Conservation (phyloP, 2,797 vertebrate species). For the Halcyon chelicuti region DNA sequence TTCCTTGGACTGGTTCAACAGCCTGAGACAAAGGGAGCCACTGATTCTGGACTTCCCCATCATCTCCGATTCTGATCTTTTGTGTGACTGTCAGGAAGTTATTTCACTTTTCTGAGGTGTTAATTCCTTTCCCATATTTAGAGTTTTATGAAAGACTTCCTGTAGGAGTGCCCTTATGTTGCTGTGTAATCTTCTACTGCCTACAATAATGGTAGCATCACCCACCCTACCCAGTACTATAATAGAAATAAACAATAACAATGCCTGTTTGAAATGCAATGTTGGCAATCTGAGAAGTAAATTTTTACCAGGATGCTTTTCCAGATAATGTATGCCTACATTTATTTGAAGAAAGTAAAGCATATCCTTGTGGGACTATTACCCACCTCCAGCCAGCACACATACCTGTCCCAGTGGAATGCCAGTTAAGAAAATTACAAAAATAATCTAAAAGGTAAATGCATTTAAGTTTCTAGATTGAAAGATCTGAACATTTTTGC, state of each 20-base stretch:
- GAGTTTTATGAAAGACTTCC: background rate
- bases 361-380: conserved; percentile 9
- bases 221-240: background rate
- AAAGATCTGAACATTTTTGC: conserved; percentile 19
- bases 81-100: background rate
- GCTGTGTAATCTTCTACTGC: background rate
- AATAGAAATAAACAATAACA: background rate
- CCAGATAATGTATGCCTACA: background rate
- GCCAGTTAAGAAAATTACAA: background rate
- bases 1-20: background rate
- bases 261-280: background rate
- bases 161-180: background rate
- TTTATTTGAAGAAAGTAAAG: conserved; percentile 41
- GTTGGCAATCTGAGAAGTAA: background rate
- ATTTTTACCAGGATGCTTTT: conserved; percentile 9
- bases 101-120: background rate
- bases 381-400: background rate
- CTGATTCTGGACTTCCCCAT: background rate
- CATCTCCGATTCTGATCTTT: background rate
- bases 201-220: background rate
- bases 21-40: background rate
- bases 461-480: background rate
- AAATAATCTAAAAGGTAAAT: conserved; percentile 10
- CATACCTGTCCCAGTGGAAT: conserved; percentile 24
- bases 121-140: background rate